phyloP scores from a whole-genome alignment of 2,888 invertebrate species.

The Epirrhoe tristata region DNA sequence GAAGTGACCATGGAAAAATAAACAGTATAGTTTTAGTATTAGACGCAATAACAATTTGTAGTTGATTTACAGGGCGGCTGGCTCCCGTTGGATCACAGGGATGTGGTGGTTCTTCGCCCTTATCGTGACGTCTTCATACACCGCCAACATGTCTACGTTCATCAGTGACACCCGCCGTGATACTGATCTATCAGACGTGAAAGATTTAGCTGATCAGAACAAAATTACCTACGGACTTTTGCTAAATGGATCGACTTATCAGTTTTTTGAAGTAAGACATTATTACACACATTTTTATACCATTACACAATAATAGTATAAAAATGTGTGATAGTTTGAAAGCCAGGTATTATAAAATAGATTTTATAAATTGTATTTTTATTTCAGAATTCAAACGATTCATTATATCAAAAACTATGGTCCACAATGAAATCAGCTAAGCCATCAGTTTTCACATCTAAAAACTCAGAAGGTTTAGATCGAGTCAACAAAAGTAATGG shows the following conservation, averaged over 20 bases:
- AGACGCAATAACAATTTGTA: neutral
- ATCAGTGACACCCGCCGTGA: conserved; percentile 92
- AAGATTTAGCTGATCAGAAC: conserved; percentile 93
- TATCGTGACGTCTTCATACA: conserved; percentile 93
- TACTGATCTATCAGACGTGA: conserved; percentile 92
- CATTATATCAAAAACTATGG: conserved; percentile 95
- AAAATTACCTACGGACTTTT: conserved; percentile 94
- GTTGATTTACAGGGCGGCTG: conserved; percentile 88
- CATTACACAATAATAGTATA: no score
- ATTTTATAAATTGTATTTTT: neutral
- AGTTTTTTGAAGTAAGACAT: conserved; percentile 92
- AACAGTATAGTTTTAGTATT: neutral
- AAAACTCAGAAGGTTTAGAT: conserved; percentile 93
- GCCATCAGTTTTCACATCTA: conserved; percentile 91
- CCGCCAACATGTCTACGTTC: conserved; percentile 93
- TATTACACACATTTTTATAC: no score
- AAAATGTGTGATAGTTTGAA: neutral
- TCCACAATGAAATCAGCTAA: conserved; percentile 93
- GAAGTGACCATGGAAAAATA: no score
- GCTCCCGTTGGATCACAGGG: conserved; percentile 94
- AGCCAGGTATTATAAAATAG: no score
- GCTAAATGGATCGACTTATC: conserved; percentile 91
- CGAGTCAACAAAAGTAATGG: conserved; percentile 90
- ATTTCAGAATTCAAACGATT: conserved; percentile 91
- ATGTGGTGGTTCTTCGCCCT: conserved; percentile 98